Base-by-base conservation (phyloP, 1,140 invertebrate genomes). In the Drosophila lini region DNA sequence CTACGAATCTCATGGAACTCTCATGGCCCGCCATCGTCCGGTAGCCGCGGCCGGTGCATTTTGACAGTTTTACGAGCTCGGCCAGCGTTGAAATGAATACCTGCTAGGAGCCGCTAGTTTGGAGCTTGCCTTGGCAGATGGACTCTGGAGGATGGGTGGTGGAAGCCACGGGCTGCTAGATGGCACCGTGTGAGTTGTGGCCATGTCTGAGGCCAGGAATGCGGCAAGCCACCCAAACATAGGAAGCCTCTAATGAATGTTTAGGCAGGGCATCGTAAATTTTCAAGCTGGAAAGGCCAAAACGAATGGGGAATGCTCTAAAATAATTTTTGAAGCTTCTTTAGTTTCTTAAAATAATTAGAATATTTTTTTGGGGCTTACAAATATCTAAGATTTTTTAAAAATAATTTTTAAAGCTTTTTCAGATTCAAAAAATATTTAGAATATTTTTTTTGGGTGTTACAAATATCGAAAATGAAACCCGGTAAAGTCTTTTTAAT, bases 61-160 rank as follows among this genome's bases (percentile, higher is more conserved):
- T 89, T 89, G 84, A 89, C 84, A 89, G 84, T 89, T 89, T 89
- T 89, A 89, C 84, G 85, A 89, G 84, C 85, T 90, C 85, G 81
- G 44, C 48, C 62, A 62, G 84, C 68, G 62, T 71, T 88, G 83
- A 88, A 88, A 88, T 88, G 84, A 88, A 88, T 88, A 88, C 83
- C 77, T 88, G 80, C 81, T 65, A 48, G 42, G 48, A 55, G 57
- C 40, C 38, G 38, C 60, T n/a, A 63, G 58, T 42, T 34, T 31
- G 40, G 32, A 63, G 47, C 28, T 63, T 32, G 19, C 38, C 19
- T 60, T 25, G 25, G 56, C 16, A 50, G 16, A 40, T 50, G 48
- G 48, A 16, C 48, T 50, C 25, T 16, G 25, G 47, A 31, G 28
- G 28, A 50, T 22, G 41, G 32, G 42, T 28, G 38, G 34, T 10